Conservation (phyloP, 2,797 vertebrate species). For the Lophius americanus region DNA sequence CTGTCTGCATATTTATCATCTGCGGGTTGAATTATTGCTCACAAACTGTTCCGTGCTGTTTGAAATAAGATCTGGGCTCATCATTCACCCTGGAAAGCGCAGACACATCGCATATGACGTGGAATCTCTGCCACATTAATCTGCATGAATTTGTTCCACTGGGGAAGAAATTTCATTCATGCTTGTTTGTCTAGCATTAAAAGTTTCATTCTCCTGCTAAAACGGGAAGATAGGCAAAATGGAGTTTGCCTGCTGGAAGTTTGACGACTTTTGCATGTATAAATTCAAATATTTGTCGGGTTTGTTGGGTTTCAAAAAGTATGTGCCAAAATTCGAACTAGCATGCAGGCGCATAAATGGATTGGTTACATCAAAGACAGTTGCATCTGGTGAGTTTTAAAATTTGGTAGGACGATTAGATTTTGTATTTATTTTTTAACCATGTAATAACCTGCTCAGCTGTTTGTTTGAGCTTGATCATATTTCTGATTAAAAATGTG, state of each 20-base stretch:
- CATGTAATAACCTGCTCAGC: too few relatives aligned
- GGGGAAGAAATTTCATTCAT: constrained; percentile 23
- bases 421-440: too few relatives aligned
- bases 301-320: neutral
- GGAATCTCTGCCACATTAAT: constrained; percentile 18
- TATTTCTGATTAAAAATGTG: too few relatives aligned
- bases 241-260: constrained; percentile 6
- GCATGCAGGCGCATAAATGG: constrained; percentile 7
- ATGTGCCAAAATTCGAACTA: constrained; percentile 28
- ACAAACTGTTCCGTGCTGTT: constrained; percentile 12
- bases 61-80: constrained; percentile 12
- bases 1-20: neutral
- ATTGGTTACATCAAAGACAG: neutral
- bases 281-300: constrained; percentile 18
- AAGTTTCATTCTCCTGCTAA: constrained; percentile 15
- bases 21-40: neutral
- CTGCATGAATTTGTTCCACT: constrained; percentile 27
- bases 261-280: constrained; percentile 14
- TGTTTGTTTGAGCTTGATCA: too few relatives aligned
- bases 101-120: constrained; percentile 6
- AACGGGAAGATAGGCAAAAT: neutral
- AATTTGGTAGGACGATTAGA: too few relatives aligned
- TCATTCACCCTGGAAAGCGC: constrained; percentile 4
- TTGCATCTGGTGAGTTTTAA: too few relatives aligned
- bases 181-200: constrained; percentile 13